Conservation (phyloP, 2,797 vertebrate species). For the Lepus townsendii region DNA sequence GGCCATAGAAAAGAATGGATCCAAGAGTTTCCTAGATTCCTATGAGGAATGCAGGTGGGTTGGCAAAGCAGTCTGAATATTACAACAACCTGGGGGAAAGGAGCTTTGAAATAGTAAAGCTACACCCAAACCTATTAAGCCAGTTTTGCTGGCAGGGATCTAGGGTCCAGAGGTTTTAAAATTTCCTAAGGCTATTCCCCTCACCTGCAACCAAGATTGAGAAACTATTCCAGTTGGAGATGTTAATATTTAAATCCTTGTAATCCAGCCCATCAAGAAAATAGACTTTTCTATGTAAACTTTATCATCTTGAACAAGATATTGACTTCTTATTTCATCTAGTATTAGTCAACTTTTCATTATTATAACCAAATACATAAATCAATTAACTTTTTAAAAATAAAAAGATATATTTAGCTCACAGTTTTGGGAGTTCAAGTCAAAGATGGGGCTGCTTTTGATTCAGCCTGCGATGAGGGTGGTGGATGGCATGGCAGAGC, state of each 20-base stretch:
- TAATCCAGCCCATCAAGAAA: neutral
- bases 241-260: neutral
- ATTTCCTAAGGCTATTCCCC: neutral
- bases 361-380: too few species aligned
- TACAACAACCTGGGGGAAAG: neutral
- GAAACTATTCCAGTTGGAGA: too few species aligned
- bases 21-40: neutral
- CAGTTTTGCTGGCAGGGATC: neutral
- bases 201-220: neutral
- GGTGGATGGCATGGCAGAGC: too few species aligned
- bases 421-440: too few species aligned
- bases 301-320: neutral
- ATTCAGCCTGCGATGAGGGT: too few species aligned
- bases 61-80: neutral
- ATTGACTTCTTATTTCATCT: neutral
- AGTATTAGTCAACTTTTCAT: too few species aligned
- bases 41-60: neutral
- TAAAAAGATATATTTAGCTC: too few species aligned
- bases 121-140: neutral
- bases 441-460: too few species aligned
- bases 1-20: fast-evolving
- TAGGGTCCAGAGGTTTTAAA: neutral
- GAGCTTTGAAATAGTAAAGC: neutral
- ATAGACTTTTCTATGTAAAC: neutral
- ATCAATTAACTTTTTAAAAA: too few species aligned